These are phyloP conservation scores for Macrophya annulata DNA, from an alignment of 2,888 invertebrate genomes.

Conservation along the genomic window DNA sequence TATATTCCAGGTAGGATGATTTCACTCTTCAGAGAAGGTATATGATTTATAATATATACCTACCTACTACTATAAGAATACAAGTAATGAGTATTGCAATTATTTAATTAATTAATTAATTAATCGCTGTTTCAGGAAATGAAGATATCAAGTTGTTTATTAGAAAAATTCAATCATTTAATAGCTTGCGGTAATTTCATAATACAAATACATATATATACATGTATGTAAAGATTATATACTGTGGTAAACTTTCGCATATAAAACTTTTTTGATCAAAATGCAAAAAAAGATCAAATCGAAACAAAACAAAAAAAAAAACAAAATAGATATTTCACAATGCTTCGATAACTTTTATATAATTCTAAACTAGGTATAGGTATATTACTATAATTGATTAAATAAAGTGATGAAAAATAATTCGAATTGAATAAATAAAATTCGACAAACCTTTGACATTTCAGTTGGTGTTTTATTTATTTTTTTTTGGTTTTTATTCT, in stretches of 20 bases:
- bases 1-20: background rate
- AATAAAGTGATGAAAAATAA: background rate
- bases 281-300: background rate
- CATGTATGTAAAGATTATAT: background rate
- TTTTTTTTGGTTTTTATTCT: background rate
- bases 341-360: background rate
- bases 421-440: too few relatives aligned
- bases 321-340: background rate
- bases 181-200: background rate
- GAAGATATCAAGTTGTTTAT: background rate
- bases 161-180: background rate
- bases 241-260: background rate
- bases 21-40: constrained; percentile 14
- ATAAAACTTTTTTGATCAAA: background rate
- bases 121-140: constrained; percentile 4
- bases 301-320: background rate
- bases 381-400: background rate
- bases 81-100: background rate
- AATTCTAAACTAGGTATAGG: too few relatives aligned
- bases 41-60: background rate
- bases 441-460: background rate
- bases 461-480: background rate
- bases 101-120: background rate
- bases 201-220: background rate
- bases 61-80: background rate